phyloP scores from a whole-genome alignment of 2,888 invertebrate species.

The Eristalis pertinax region DNA sequence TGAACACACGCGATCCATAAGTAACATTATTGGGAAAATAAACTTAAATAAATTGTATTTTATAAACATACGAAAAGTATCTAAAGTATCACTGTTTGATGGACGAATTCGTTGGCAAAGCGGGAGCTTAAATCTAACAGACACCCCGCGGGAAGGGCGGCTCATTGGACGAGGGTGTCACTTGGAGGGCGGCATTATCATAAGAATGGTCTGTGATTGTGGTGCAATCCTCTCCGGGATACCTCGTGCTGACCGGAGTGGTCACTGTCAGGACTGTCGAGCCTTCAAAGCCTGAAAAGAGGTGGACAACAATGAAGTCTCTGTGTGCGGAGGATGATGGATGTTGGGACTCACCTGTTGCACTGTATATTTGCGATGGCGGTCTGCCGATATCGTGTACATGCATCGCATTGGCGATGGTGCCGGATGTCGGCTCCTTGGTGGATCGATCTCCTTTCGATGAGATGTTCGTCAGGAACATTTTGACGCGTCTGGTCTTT shows the following conservation, averaged over 20 bases:
- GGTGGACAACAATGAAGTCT: neutral
- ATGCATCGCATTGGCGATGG: constrained; percentile 78
- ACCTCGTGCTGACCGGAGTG: constrained; percentile 87
- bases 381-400: constrained; percentile 77
- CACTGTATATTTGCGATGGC: constrained; percentile 78
- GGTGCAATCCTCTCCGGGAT: constrained; percentile 88
- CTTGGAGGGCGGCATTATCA: constrained; percentile 89
- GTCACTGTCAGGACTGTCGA: constrained; percentile 86
- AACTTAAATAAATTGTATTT: neutral
- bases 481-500: constrained; percentile 74
- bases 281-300: constrained; percentile 82
- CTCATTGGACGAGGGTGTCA: constrained; percentile 82
- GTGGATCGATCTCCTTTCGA: constrained; percentile 74
- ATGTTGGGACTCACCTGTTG: constrained; percentile 76
- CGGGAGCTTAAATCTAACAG: constrained; percentile 9
- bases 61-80: constrained; percentile 1
- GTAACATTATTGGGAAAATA: neutral
- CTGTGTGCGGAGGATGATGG: neutral
- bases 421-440: constrained; percentile 77
- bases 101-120: constrained; percentile 53
- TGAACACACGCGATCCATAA: neutral
- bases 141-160: constrained; percentile 69
- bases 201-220: constrained; percentile 88
- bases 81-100: constrained; percentile 50
- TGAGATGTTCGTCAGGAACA: constrained; percentile 74